Base-by-base conservation (phyloP, 2,113 vertebrate species). In the Trinectes maculatus region DNA sequence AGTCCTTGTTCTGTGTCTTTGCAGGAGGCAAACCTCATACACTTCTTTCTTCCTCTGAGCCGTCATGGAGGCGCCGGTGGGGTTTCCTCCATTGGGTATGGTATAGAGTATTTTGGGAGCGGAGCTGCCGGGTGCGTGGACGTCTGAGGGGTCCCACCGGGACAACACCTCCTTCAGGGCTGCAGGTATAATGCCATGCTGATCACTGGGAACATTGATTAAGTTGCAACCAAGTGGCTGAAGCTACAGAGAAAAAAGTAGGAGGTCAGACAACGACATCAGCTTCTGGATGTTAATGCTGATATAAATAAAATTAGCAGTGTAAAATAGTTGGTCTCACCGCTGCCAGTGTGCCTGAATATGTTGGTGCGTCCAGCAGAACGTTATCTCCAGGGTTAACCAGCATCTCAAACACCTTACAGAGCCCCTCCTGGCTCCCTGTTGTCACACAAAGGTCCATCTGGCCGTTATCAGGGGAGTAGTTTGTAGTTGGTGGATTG, bases 341-440 rank as follows among this genome's bases (percentile, higher is more conserved):
- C 24, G 93, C 92, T 51, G 94, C 85, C 25, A 99, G 82, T 0
- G 94, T 98, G 24, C 96, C 96, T 0, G 96, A 44, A 53, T 97
- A 99, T 0, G 93, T 91, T 8, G 96, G 96, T 1, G 94, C 91
- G 61, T 95, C 96, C 48, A 98, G 53, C 43, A 99, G 93, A 39
- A 98, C 71, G 12, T 93, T 95, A 84, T 99, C 97, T 55, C 95
- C 96, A n/a, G 93, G 94, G 82, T 81, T 95, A 75, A 97, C 75
- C 22, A 97, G 91, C 98, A 99, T 99, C 90, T 99, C 97, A 84
- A 99, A 98, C 36, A 95, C 89, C 93, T 99, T 99, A 79, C 90
- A 93, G 62, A 99, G 92, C 15, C 96, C 96, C 31, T 98, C 95
- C 83, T 96, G 98, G 85, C 95, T 96, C 69, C 98, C 97, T 0